Evolutionary conservation across 2,888 invertebrate genomes (phyloP), one percentile per base, ranked within the genome.

Genomic region (Eutolmus rufibarbis): DNA sequence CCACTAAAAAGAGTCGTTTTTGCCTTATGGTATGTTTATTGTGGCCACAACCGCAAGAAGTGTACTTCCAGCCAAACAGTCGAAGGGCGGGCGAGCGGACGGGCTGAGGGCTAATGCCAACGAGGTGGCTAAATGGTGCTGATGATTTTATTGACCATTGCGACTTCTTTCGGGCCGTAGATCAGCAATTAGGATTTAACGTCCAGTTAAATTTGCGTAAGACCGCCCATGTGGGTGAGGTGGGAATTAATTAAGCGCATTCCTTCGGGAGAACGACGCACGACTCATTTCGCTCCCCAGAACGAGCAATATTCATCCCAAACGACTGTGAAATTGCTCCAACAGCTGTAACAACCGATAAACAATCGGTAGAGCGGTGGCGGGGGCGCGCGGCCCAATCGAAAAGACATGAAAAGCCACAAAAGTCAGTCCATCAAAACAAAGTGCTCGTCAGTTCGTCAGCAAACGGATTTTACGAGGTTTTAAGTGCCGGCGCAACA

Each of bases 1-100:
- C 86, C 87, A 86, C 88, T 88, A 89, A 88, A 89, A 89, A 88
- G 86, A 88, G 81, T 81, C 81, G 81, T 79, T 87, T 87, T 87
- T 81, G 87, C 81, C 87, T 87, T 87, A 87, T 87, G 87, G 87
- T 81, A 87, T 87, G 87, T 87, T 87, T 87, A 87, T 87, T 66
- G 79, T 46, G 40, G 87, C 74, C 81, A 86, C 86, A 86, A 86
- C 78, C 86, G 86, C 86, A 86, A 86, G 86, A 86, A 51, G 77
- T 78, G 86, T 86, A 77, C 86, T 86, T 77, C 51, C n/a, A 78
- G 23, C 19, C 76, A 66, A 57, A 76, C 23, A 77, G 51, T 86
- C 86, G 7, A 76, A 77, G 46, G 37, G 56, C 51, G 34, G 31
- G 46, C 31, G 74, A 51, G 74, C 74, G 74, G 43, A 28, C 74